Base-by-base conservation (phyloP, 2,797 vertebrate species). In the Liparis tanakae region DNA sequence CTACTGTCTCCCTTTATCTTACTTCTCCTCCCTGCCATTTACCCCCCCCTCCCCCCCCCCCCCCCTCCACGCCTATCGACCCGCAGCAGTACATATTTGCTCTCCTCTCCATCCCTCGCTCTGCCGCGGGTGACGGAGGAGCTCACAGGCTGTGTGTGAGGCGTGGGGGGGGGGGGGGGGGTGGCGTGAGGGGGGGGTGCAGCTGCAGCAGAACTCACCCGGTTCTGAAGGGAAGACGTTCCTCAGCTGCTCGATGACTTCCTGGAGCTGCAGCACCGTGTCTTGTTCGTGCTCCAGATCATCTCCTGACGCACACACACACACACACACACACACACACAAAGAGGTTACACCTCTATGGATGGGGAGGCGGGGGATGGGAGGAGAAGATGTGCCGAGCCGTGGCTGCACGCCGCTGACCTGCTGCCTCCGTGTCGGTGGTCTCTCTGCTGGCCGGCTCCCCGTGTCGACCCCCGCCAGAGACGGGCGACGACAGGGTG, bases 201-300 rank as follows among this genome's bases (percentile, higher is more conserved):
- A 66, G 58, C 14, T 1, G 1, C 12, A 44, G 50, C 57, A 30
- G 9, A 67, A 86, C 90, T 91, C 78, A 91, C 93, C 92, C 9
- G 93, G 91, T 80, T 95, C 94, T 13, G 92, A 93, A 60, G 98
- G 98, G 89, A 99, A 99, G 89, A 97, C 96, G 50, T 96, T 98
- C 78, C 96, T 95, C 89, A 99, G 94, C 89, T 99, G 98, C 91
- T 99, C 96, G 84, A 99, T 99, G 74, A 99, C 98, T 82, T 99
- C 97, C 87, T 99, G 98, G 71, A 99, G 94, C 90, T 98, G 97
- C 87, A 98, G 78, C 67, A 97, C 97, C 14, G 98, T 97, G 61
- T 98, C 96, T 74, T 96, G 96, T 74, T 96, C 96, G 10, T 94
- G 93, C 39, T 96, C 96, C 80, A 91, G 71, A 62, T 96, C 90